A percentile compares a stretch with the other conserved stretches of the same genome.
These are phyloP conservation scores for Sitta carolinensis DNA, from an alignment of 2,797 vertebrate species.

Conservation along the genomic window DNA sequence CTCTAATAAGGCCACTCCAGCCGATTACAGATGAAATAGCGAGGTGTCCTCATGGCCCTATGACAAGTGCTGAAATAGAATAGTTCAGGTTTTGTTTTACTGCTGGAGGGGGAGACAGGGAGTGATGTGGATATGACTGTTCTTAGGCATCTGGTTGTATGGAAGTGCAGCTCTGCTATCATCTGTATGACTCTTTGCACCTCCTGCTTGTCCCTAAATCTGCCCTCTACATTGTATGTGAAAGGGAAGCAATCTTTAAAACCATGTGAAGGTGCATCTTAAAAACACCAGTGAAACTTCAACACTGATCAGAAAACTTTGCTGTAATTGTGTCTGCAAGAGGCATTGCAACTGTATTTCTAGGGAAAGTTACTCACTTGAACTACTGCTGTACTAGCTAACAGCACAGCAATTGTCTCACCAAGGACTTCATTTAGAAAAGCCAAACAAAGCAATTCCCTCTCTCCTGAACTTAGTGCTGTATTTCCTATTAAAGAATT, in stretches of 20 bases:
- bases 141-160: neutral
- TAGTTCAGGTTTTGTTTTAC: neutral
- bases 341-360: neutral
- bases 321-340: neutral
- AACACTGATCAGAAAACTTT: neutral
- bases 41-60: neutral
- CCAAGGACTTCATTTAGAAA: neutral
- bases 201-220: neutral
- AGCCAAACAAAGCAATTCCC: neutral
- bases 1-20: neutral
- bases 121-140: neutral
- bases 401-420: neutral
- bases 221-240: rapidly evolving
- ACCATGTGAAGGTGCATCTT: neutral
- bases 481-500: neutral
- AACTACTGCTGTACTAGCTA: neutral
- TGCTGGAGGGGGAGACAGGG: rapidly evolving
- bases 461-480: neutral
- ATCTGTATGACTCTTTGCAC: neutral
- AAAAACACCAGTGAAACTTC: neutral
- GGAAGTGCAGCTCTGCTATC: neutral
- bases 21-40: neutral
- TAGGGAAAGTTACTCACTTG: neutral
- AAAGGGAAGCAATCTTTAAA: neutral
- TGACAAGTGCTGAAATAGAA: neutral